Base-by-base conservation (phyloP, 2,888 invertebrate genomes). In the Rhabditophanes sp. region DNA sequence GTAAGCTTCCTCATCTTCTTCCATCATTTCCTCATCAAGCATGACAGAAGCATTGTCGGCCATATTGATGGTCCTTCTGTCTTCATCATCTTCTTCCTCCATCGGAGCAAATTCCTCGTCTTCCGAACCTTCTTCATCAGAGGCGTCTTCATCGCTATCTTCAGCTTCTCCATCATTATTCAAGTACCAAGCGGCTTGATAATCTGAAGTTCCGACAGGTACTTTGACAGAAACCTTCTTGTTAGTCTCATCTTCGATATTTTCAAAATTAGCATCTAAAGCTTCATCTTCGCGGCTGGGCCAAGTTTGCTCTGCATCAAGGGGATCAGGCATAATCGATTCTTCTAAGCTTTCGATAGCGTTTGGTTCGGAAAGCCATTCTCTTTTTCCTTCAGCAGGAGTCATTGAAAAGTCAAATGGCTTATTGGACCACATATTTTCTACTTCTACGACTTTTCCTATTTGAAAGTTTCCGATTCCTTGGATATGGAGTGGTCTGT, bases 261-360 rank as follows among this genome's bases (percentile, higher is more conserved):
- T 28, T 26, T 14, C 25, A 16, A n/a, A 17, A 16, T 9, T 8
- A 23, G 42, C 25, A 37, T 27, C 37, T 38, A 20, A 11, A n/a
- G 21, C 9, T 6, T 9, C 25, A 2, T 14, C 9, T 5, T n/a
- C 16, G 7, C 4, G n/a, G n/a, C n/a, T n/a, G n/a, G n/a, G n/a
- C 84, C 85, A 88, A 1, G 87, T 88, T 68, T 90, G 90, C 65
- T 90, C 90, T 1, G 79, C 83, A 64, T 84, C 81, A 82, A 88
- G 80, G 4, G 78, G 78, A 70, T 88, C 82, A 11, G 55, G 50
- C 18, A 45, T 25, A 15, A 50, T n/a, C n/a, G n/a, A n/a, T n/a
- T n/a, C n/a, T n/a, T n/a, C n/a, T n/a, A n/a, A n/a, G n/a, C n/a
- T n/a, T n/a, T 47, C 54, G 25, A 49, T 17, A 6, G 49, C 39